These are phyloP conservation scores for Ethmia dodecea DNA, from an alignment of 2,888 invertebrate genomes.

Conservation along the genomic window DNA sequence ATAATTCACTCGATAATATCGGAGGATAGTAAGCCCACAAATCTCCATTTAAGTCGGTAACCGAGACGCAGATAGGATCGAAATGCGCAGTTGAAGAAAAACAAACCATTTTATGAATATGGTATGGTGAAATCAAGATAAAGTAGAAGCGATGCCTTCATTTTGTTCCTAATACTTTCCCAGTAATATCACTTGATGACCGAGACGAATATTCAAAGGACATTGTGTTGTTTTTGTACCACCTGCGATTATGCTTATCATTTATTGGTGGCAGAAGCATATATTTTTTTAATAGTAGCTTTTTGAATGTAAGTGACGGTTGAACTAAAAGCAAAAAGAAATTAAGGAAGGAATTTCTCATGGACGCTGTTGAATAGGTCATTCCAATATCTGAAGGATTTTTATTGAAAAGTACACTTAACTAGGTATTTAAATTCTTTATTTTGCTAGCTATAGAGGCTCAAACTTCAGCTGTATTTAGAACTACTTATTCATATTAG, in stretches of 20 bases:
- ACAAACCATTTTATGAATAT: slow-evolving; percentile 23
- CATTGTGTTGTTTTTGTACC: slow-evolving; percentile 16
- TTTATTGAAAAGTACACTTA: too few species aligned
- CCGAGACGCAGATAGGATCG: slow-evolving; percentile 28
- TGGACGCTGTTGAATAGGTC: too few species aligned
- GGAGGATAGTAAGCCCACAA: slow-evolving; percentile 28
- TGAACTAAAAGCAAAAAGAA: slow-evolving; percentile 23
- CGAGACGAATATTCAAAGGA: too few species aligned
- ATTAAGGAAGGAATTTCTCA: slow-evolving; percentile 16
- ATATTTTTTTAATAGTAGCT: slow-evolving; percentile 13
- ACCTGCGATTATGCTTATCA: slow-evolving; percentile 27
- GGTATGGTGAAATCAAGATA: slow-evolving; percentile 16
- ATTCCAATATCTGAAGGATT: slow-evolving; percentile 3
- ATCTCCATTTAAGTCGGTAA: slow-evolving; percentile 37
- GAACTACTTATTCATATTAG: too few species aligned
- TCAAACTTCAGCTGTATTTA: too few species aligned
- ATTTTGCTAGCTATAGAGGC: too few species aligned
- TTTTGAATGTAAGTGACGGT: slow-evolving; percentile 4
- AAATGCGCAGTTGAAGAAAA: slow-evolving; percentile 24
- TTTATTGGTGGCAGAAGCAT: slow-evolving; percentile 19
- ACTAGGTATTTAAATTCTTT: too few species aligned
- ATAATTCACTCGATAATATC: slow-evolving; percentile 33
- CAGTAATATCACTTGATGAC: too few species aligned
- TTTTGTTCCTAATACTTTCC: too few species aligned
- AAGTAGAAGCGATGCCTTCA: too few species aligned